Base-by-base conservation (phyloP, 1,140 invertebrate species). In the Fopius arisanus region DNA sequence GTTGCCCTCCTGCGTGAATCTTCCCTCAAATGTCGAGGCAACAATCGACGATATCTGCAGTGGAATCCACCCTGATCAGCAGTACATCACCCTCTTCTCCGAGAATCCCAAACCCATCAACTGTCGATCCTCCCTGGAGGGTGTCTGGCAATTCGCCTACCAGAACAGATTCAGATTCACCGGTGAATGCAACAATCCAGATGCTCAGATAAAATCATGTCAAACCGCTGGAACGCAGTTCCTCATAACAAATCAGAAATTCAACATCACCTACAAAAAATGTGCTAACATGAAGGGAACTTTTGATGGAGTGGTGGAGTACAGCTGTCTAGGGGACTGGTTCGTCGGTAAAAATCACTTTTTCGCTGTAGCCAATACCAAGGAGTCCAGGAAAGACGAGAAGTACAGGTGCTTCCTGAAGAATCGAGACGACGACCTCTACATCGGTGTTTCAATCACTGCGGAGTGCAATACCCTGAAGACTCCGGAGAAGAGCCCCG, bases 211-310 rank as follows among this genome's bases (percentile, higher is more conserved):
- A 75, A 92, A 92, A 79, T 98, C 97, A 0, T 99, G 97, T 88
- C 97, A 99, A 88, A 95, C 94, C 12, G 95, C 97, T 37, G 97
- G 97, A 72, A 97, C 96, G 12, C 95, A 98, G 84, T 98, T 97
- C 86, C 92, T 97, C 43, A 98, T 98, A 77, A 96, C 96, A 29
- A 99, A 99, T 89, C 96, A 98, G 84, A 97, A 98, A 81, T 99
- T 99, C 79, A 96, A 96, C 79, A 97, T 99, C 70, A 97, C 95
- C 6, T 99, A 98, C 83, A 94, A 94, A 73, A 92, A 93, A 82
- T 99, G 97, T 86, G 86, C 91, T 62, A 95, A 94, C 62, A 94
- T 95, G 89, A 89, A 91, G 40, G 95, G 93, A 37, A 98, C 96
- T 2, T 95, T 96, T 86, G 94, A 96, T 87, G 95, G 96, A 87